These are phyloP conservation scores for Poeciliopsis presidionis DNA, from an alignment of 2,797 vertebrate genomes.

Conservation along the genomic window DNA sequence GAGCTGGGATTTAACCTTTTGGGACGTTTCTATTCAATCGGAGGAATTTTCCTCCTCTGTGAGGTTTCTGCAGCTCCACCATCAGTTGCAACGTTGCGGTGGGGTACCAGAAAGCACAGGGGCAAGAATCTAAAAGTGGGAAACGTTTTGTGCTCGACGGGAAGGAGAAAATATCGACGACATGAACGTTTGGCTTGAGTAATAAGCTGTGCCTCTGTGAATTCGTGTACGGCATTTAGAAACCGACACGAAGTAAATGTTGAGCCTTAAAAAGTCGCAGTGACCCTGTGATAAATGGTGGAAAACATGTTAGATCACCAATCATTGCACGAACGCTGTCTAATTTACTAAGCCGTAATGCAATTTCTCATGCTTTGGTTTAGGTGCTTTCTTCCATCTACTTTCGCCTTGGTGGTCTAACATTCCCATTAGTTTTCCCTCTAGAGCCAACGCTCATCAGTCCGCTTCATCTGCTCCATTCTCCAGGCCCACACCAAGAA, in stretches of 20 bases:
- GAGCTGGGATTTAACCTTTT: too few species aligned
- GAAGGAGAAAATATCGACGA: neutral
- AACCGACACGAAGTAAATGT: constrained; percentile 4
- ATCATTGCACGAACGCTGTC: constrained; percentile 20
- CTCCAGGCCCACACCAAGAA: constrained; percentile 6
- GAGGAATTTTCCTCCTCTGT: neutral
- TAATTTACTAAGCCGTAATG: constrained; percentile 25
- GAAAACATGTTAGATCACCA: constrained; percentile 11
- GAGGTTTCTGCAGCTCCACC: neutral
- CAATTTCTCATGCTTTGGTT: constrained; percentile 6
- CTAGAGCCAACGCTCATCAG: constrained; percentile 6
- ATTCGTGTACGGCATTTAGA: constrained; percentile 13
- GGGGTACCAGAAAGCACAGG: neutral
- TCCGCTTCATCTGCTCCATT: constrained; percentile 15
- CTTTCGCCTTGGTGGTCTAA: constrained; percentile 13
- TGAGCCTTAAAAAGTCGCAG: constrained; percentile 5
- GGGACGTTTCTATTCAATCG: neutral
- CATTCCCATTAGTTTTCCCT: constrained; percentile 15
- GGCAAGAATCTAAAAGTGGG: neutral
- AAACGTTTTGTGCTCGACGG: neutral
- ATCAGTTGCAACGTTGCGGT: neutral
- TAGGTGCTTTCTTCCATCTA: constrained; percentile 10
- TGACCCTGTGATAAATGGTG: constrained; percentile 23
- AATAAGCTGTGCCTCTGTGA: constrained; percentile 15
- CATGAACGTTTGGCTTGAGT: neutral